Evolutionary conservation across 2,888 invertebrate genomes (phyloP).

Genomic region (Xanthia icteritia): DNA sequence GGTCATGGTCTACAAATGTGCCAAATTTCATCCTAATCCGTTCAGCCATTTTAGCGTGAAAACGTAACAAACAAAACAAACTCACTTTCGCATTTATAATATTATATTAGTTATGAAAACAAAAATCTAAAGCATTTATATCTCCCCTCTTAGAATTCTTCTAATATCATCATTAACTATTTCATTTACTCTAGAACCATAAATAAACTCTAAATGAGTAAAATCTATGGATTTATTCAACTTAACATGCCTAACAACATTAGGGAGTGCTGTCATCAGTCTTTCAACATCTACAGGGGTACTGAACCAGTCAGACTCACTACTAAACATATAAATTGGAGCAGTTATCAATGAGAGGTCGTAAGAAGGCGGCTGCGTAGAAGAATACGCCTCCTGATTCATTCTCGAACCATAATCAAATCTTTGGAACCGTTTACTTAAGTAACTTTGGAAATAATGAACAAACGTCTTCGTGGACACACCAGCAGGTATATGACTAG

Average conservation of each 20-base stretch:
- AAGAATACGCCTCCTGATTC: slow-evolving; percentile 75
- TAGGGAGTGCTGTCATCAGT: slow-evolving; percentile 75
- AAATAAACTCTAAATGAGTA: slow-evolving; percentile 84
- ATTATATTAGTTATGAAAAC: neutral
- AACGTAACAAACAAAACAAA: no score
- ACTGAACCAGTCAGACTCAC: slow-evolving; percentile 84
- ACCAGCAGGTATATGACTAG: slow-evolving; percentile 84
- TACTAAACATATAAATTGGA: slow-evolving; percentile 79
- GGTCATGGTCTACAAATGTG: no score
- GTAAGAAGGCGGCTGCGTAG: slow-evolving; percentile 76
- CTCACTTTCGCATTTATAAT: no score
- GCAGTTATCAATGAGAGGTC: slow-evolving; percentile 77
- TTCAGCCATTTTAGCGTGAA: no score
- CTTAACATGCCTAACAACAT: slow-evolving; percentile 71
- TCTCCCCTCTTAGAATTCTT: slow-evolving; percentile 67
- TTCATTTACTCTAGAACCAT: slow-evolving; percentile 78
- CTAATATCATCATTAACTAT: slow-evolving; percentile 79
- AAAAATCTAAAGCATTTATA: slow-evolving; percentile 1
- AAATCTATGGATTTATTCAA: slow-evolving; percentile 80
- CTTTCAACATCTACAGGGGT: slow-evolving; percentile 74
- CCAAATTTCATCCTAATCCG: no score
- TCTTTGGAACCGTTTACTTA: slow-evolving; percentile 79
- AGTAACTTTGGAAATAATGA: slow-evolving; percentile 82
- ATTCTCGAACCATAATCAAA: slow-evolving; percentile 77
- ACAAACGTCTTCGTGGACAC: slow-evolving; percentile 80